phyloP scores from a whole-genome alignment of 2,113 vertebrate genomes.

The Epinephelus lanceolatus region DNA sequence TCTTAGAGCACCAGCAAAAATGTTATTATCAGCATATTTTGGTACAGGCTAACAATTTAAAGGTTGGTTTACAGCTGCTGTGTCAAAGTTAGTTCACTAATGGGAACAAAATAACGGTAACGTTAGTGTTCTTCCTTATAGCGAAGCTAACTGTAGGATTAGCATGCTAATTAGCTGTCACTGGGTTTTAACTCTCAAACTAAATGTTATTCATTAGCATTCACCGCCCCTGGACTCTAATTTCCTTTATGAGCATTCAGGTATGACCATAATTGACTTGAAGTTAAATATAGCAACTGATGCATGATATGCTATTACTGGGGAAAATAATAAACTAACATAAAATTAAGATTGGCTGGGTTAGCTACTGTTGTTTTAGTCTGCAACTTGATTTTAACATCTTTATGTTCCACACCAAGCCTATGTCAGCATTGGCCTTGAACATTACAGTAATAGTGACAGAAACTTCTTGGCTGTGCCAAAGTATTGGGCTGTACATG shows the following conservation, averaged over 20 bases:
- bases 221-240: background rate
- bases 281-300: background rate
- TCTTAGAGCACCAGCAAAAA: background rate
- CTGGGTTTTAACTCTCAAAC: background rate
- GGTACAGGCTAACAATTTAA: background rate
- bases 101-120: background rate
- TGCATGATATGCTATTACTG: background rate
- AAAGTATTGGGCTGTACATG: background rate
- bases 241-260: background rate
- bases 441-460: background rate
- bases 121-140: too few relatives aligned
- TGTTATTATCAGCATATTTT: rapidly evolving
- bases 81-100: background rate
- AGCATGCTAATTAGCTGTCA: conserved; percentile 27
- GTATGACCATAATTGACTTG: background rate
- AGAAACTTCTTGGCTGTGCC: background rate
- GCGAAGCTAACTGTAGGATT: background rate
- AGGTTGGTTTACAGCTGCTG: background rate
- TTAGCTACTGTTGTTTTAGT: background rate
- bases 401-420: background rate
- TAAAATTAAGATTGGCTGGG: background rate
- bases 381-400: background rate
- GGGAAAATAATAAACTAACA: background rate
- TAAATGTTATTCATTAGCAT: background rate
- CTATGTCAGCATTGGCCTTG: background rate